Base-by-base conservation (phyloP, 1,140 invertebrate genomes). In the Hyles vespertilio region DNA sequence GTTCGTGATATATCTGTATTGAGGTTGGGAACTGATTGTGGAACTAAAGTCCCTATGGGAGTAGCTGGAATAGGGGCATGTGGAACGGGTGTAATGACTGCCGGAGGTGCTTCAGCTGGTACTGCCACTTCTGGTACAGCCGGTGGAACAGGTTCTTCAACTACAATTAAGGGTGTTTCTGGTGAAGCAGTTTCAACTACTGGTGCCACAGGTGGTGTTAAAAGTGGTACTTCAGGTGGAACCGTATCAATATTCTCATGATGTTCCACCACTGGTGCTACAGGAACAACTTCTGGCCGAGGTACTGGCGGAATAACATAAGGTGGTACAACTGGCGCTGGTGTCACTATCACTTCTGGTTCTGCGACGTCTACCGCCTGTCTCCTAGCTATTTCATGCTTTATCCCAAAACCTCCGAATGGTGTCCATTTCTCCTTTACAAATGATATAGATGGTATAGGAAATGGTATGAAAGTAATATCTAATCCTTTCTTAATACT, bases 341-440 rank as follows among this genome's bases (percentile, higher is more conserved):
- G 9, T 47, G 45, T 12, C 2, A 50, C 6, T 6, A 7, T 6
- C 10, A 32, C 11, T 56, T 55, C 53, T 9, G 57, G 43, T 40
- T 56, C 48, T 12, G 65, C 58, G 33, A 56, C 3, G 36, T 54
- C 43, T 45, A 56, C 64, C 45, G 59, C n/a, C 55, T 72, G 62
- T 54, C 77, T 70, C 46, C 74, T 74, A 22, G 69, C 67, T 51
- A 86, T 69, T 32, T 54, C 59, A 65, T 77, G 76, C 59, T 72
- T 77, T 3, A 69, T 52, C 55, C 74, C 76, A 59, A 77, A 76
- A 45, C 61, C 67, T 51, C 76, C 77, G 52, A 86, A 83, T 7
- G 79, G 80, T 4, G 76, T 70, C 69, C 79, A 69, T 70, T 77
- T 80, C 56, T 83, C 72, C 22, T 65, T 74, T n/a, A 77, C 65